Base-by-base conservation (phyloP, 2,888 invertebrate species). In the Vanessa cardui region DNA sequence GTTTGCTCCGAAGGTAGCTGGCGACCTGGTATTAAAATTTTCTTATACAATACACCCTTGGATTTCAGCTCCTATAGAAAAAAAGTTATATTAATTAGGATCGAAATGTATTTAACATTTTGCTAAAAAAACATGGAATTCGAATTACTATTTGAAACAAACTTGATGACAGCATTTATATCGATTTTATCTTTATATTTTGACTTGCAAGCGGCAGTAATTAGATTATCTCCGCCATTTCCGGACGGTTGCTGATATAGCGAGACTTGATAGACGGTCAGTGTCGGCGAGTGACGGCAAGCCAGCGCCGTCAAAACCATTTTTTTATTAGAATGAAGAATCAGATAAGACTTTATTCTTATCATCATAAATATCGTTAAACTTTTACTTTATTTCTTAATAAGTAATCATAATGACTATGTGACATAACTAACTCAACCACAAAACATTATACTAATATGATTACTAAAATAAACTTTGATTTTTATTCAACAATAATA, bases 1-100 rank as follows among this genome's bases (percentile, higher is more conserved):
- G 80, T 84, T 66, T 75, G 63, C 76, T 87, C 83, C 8, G 91
- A 86, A 68, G 92, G 92, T 78, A 92, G 79, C 66, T 86, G 77
- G 70, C 89, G 88, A 68, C 92, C 92, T 18, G 88, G 88, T 78
- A 90, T 85, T 58, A 87, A 82, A 72, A 92, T 88, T 83, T 92
- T 92, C 84, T 80, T 87, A 80, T 92, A 80, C 50, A 78, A 74
- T 68, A 92, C 77, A 62, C 91, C 91, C 54, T 84, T 86, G 65
- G 76, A 72, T 73, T 77, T 70, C 66, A 92, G 80, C 49, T 87
- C 88, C 92, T 92, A 79, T 68, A 89, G 90, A 83, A 87, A 86
- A 81, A 21, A 52, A 59, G 18, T 16, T n/a, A 47, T 6, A 18
- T 47, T 47, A 47, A 16, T n/a, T n/a, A n/a, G n/a, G n/a, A n/a